Percentiles rank a stretch among this genome's conserved stretches.
Conservation (phyloP, 2,888 invertebrate species). For the Cosmia pyralina region DNA sequence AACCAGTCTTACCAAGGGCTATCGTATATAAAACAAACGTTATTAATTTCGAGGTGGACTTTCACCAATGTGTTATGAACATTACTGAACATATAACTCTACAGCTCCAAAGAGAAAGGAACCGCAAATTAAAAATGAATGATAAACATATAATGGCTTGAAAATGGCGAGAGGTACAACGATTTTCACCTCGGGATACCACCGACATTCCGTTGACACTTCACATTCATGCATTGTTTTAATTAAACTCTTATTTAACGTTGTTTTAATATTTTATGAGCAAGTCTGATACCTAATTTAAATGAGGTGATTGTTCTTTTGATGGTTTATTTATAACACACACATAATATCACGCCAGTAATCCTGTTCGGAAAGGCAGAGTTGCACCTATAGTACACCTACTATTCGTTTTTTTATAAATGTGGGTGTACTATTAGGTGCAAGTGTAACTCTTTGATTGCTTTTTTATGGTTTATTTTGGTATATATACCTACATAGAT, state of each 20-base stretch:
- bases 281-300: constrained; percentile 3
- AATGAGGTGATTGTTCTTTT: constrained; percentile 6
- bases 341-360: too few species aligned
- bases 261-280: constrained; percentile 41
- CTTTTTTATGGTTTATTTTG: too few species aligned
- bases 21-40: constrained; percentile 55
- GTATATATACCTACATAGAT: too few species aligned
- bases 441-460: too few species aligned
- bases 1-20: too few species aligned
- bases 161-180: constrained; percentile 27
- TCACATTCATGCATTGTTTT: constrained; percentile 47
- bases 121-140: constrained; percentile 42
- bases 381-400: too few species aligned
- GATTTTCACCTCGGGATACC: constrained; percentile 42
- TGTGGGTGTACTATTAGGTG: too few species aligned
- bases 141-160: constrained; percentile 40
- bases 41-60: constrained; percentile 30
- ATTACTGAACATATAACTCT: constrained; percentile 22
- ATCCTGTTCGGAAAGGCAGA: too few species aligned
- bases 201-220: constrained; percentile 53
- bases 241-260: constrained; percentile 46
- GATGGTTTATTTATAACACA: background rate
- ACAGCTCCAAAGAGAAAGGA: constrained; percentile 28
- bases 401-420: too few species aligned
- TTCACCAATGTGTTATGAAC: constrained; percentile 30